phyloP scores from a whole-genome alignment of 2,113 vertebrate genomes.

The Dendrocopos noguchii region DNA sequence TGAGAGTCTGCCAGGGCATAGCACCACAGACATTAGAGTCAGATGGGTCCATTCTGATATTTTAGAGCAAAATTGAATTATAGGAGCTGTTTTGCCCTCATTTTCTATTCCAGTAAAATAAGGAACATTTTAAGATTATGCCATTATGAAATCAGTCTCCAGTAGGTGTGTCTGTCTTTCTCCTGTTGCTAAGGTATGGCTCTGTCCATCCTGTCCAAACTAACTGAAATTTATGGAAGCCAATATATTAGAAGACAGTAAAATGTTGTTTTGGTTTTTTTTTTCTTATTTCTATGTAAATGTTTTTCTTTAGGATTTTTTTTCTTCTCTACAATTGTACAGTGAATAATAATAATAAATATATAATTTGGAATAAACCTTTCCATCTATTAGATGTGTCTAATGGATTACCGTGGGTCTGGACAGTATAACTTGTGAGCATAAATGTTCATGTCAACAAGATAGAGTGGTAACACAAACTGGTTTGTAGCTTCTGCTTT shows the following conservation, averaged over 20 bases:
- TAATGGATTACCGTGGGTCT: neutral
- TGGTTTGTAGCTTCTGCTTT: neutral
- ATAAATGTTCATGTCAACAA: neutral
- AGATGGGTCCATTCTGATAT: neutral
- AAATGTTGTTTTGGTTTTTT: neutral
- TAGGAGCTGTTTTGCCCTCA: neutral
- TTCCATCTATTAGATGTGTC: neutral
- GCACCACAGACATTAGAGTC: neutral
- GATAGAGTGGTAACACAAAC: neutral
- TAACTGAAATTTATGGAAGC: neutral
- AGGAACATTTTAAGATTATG: neutral
- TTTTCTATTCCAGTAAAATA: neutral
- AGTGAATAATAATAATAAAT: neutral
- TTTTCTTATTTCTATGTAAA: neutral
- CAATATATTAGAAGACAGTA: neutral
- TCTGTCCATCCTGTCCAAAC: neutral
- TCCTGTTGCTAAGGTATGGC: neutral
- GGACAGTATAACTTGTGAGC: neutral
- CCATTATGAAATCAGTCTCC: neutral
- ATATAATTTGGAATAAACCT: neutral
- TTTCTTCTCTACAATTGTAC: neutral
- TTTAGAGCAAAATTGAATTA: neutral
- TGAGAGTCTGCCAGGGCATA: neutral
- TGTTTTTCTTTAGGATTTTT: neutral
- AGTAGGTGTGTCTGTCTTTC: neutral